A percentile compares a stretch with the other conserved stretches of the same genome.
These are phyloP conservation scores for Cheracebus regulus DNA, from an alignment of 2,797 vertebrate genomes.

Conservation along the genomic window DNA sequence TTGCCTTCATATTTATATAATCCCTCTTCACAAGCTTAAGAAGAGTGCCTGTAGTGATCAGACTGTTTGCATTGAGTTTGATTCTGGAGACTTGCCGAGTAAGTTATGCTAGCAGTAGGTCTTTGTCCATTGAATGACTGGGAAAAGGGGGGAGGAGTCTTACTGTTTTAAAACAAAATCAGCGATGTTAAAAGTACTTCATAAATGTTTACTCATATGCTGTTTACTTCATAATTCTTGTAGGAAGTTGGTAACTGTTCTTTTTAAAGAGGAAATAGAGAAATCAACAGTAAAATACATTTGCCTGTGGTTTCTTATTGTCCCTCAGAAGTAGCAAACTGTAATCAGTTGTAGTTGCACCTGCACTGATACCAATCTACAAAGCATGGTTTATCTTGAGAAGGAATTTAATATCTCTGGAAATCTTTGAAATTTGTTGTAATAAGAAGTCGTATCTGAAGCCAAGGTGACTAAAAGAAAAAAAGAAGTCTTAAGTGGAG, in stretches of 20 bases:
- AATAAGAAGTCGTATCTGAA: not conserved
- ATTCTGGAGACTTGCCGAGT: not conserved
- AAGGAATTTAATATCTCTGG: constrained; percentile 54
- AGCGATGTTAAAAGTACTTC: constrained; percentile 40
- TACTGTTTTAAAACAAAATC: constrained; percentile 34
- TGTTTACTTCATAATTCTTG: constrained; percentile 54
- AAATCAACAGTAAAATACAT: constrained; percentile 66
- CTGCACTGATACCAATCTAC: constrained; percentile 78
- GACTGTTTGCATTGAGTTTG: not conserved
- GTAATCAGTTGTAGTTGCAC: constrained; percentile 65
- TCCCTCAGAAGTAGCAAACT: constrained; percentile 68
- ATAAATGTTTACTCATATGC: constrained; percentile 58
- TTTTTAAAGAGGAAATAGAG: constrained; percentile 73
- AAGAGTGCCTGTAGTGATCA: not conserved
- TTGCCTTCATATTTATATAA: constrained; percentile 22
- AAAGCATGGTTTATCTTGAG: constrained; percentile 55
- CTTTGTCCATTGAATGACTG: constrained; percentile 53
- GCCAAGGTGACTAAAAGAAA: not conserved
- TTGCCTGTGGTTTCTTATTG: constrained; percentile 77
- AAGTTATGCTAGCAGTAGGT: constrained; percentile 27
- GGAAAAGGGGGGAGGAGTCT: not conserved
- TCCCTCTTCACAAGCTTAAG: not conserved
- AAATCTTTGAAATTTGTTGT: constrained; percentile 58
- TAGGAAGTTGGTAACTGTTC: constrained; percentile 65
- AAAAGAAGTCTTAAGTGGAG: not conserved